Evolutionary conservation across 2,888 invertebrate species (phyloP), one percentile per base, ranked within the genome.

Genomic region (Drosophila meridionalis): DNA sequence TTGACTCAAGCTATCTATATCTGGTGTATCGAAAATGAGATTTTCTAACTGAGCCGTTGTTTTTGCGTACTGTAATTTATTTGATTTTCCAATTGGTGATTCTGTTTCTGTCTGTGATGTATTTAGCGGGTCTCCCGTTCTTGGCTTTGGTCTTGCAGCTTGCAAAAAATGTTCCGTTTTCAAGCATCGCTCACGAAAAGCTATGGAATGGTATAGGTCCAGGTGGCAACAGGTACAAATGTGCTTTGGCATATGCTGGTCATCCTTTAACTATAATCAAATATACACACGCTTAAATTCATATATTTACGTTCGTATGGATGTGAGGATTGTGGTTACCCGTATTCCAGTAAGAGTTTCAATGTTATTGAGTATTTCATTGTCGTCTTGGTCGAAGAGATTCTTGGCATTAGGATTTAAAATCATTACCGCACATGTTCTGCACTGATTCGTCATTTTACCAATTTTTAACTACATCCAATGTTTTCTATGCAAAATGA

Each of bases 141-240:
- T 42, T 12, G 9, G n/a, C 32, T 42, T 58, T 8, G 28, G 32
- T 1, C 38, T 69, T 9, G 20, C 45, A 11, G 9, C 11, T 26
- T 48, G 62, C 28, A 78, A n/a, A 5, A 43, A 45, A 2, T 62
- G 14, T n/a, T 78, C 52, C 4, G 79, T 67, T 30, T 38, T 67
- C 4, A 78, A 43, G 32, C 77, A 78, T 43, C 79, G 70, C 26
- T 78, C 59, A 4, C 77, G 47, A 52, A 79, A 78, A 3, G 64
- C 38, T 9, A 79, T 64, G 34, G 77, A 59, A 58, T 78, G 53
- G 40, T 74, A 63, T 28, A 78, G 55, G 28, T 78, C 77, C 58
- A 74, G 52, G 30, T 78, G 67, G 20, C 77, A 78, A 42, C 77
- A 78, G 20, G 79, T 66, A 50, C 77, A 78, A 64, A 78, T 78